These are phyloP conservation scores for Corydoras sp. DNA, from an alignment of 2,113 vertebrate genomes.

Conservation along the genomic window DNA sequence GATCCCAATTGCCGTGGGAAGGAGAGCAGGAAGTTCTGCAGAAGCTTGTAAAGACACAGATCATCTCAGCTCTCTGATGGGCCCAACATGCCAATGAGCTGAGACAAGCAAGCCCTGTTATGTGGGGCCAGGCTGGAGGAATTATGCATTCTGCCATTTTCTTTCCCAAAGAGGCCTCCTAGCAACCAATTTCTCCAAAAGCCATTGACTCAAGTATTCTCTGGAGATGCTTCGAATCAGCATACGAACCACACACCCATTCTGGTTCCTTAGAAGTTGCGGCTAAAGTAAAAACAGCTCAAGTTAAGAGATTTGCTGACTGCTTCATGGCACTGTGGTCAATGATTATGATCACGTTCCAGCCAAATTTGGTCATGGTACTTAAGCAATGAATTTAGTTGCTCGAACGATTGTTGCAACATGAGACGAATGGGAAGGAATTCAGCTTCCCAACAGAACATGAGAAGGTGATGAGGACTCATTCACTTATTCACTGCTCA, in stretches of 20 bases:
- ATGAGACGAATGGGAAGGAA: neutral
- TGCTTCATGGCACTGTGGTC: neutral
- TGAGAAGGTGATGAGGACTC: too few species aligned
- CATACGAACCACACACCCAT: conserved; percentile 24
- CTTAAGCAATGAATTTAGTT: neutral
- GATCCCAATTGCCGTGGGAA: conserved; percentile 37
- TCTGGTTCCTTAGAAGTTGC: conserved; percentile 18
- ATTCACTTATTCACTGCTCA: too few species aligned
- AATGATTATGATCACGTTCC: neutral
- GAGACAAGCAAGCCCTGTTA: conserved; percentile 31
- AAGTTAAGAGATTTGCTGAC: neutral
- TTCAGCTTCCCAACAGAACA: too few species aligned
- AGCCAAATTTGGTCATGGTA: conserved; percentile 10
- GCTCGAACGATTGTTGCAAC: neutral
- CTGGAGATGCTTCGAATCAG: conserved; percentile 29
- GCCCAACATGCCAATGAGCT: conserved; percentile 37
- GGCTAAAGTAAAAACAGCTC: conserved; percentile 20
- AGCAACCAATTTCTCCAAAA: conserved; percentile 44
- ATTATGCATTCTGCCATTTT: conserved; percentile 27
- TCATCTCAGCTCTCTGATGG: conserved; percentile 33
- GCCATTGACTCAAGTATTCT: conserved; percentile 39
- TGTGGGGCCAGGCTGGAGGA: conserved; percentile 34
- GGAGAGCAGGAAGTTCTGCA: conserved; percentile 22
- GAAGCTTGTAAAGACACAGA: conserved; percentile 35
- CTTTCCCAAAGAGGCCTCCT: conserved; percentile 38